These are phyloP conservation scores for Anabas testudineus DNA, from an alignment of 2,797 vertebrate genomes.

Conservation along the genomic window DNA sequence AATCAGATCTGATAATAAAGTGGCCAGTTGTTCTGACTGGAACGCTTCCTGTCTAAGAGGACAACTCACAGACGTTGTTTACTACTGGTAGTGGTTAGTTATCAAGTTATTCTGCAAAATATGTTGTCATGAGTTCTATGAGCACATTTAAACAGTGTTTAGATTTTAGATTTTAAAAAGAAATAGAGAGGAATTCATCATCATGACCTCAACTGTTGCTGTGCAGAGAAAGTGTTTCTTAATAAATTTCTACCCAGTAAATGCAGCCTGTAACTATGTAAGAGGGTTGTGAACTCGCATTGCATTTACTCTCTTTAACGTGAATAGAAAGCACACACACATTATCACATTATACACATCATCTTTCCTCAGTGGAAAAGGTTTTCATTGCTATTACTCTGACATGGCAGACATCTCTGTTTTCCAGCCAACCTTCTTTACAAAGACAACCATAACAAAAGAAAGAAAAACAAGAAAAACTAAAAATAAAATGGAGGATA, in stretches of 20 bases:
- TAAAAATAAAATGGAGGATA: constrained; percentile 1
- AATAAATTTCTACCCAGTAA: constrained; percentile 26
- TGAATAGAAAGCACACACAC: constrained; percentile 11
- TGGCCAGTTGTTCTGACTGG: background rate
- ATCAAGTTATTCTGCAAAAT: background rate
- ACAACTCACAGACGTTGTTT: background rate
- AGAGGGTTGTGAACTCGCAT: background rate
- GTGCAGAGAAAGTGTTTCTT: constrained; percentile 32
- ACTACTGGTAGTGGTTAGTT: background rate
- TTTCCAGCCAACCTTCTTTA: background rate
- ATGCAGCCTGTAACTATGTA: constrained; percentile 22
- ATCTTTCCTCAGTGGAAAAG: background rate
- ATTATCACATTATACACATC: too few species aligned
- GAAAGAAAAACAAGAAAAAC: constrained; percentile 5
- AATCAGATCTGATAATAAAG: constrained; percentile 35
- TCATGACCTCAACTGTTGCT: constrained; percentile 1
- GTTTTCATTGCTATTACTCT: background rate
- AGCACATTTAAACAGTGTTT: background rate
- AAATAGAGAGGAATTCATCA: background rate
- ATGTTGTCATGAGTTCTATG: background rate
- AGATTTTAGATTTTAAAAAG: constrained; percentile 7
- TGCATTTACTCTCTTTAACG: constrained; percentile 4
- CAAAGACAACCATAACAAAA: background rate
- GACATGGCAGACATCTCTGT: background rate
- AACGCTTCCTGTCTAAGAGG: constrained; percentile 24